Evolutionary conservation across 2,113 vertebrate species (phyloP).

Genomic region (Solenodon paradoxus): DNA sequence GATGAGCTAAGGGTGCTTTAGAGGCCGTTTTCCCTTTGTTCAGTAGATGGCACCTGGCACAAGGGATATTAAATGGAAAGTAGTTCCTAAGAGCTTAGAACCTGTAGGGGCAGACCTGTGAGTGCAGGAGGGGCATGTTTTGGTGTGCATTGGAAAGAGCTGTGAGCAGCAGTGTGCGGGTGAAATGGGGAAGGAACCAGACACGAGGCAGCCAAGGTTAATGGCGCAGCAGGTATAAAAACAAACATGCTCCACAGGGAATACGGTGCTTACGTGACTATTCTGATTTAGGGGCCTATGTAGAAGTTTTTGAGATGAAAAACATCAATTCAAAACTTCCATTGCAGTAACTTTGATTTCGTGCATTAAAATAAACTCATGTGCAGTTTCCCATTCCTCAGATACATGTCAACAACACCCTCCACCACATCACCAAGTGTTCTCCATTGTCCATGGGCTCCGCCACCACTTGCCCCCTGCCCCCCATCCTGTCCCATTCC

Average conservation of each 20-base stretch:
- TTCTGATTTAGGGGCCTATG: not conserved
- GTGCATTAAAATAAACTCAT: too few species aligned
- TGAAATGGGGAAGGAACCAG: not conserved
- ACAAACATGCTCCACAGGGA: not conserved
- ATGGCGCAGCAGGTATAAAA: not conserved
- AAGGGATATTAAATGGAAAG: not conserved
- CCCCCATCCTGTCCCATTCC: too few species aligned
- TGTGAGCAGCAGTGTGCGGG: not conserved
- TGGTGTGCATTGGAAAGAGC: not conserved
- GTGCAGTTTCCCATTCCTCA: too few species aligned
- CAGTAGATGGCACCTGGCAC: not conserved
- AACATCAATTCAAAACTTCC: too few species aligned
- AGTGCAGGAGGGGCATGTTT: not conserved
- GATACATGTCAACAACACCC: too few species aligned
- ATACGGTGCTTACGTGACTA: not conserved
- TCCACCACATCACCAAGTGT: too few species aligned
- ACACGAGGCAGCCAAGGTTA: rapidly evolving
- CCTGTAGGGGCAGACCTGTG: not conserved
- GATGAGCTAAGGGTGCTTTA: not conserved
- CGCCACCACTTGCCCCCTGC: too few species aligned
- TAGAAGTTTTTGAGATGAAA: not conserved
- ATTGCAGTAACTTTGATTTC: too few species aligned
- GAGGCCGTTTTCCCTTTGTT: not conserved
- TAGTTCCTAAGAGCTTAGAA: not conserved
- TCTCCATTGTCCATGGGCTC: too few species aligned